Conservation (phyloP, 2,113 vertebrate species). For the Laterallus jamaicensis region DNA sequence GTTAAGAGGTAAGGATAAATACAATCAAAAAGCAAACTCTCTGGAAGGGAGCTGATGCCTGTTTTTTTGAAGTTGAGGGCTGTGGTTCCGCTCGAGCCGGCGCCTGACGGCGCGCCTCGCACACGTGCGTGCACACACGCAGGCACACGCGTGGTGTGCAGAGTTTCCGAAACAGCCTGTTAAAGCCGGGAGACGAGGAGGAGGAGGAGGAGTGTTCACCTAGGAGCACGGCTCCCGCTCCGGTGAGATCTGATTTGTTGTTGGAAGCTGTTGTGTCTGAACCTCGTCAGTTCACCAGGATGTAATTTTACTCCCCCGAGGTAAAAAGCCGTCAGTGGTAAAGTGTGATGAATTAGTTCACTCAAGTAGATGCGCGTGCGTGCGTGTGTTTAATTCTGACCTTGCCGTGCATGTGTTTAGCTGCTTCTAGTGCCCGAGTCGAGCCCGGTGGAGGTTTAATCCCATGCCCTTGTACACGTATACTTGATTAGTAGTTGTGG, state of each 20-base stretch:
- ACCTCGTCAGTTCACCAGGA: conserved; percentile 63
- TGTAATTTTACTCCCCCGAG: conserved; percentile 77
- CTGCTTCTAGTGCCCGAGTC: conserved; percentile 81
- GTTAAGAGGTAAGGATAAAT: conserved; percentile 37
- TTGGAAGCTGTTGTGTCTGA: conserved; percentile 63
- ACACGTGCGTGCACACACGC: accelerated
- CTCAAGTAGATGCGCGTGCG: conserved; percentile 64
- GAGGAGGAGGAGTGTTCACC: not conserved
- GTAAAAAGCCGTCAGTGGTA: conserved; percentile 77
- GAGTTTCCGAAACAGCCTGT: not conserved
- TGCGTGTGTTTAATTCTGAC: conserved; percentile 75
- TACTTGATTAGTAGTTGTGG: conserved; percentile 94
- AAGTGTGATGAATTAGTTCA: conserved; percentile 83
- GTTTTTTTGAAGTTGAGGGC: not conserved
- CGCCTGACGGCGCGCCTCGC: not conserved
- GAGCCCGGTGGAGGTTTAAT: conserved; percentile 89
- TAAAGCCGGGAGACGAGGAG: not conserved
- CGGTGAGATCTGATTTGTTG: conserved; percentile 40
- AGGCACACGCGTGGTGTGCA: not conserved
- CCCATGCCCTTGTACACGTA: conserved; percentile 88
- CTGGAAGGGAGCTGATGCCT: not conserved
- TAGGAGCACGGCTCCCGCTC: not conserved
- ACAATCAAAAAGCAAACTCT: conserved; percentile 17
- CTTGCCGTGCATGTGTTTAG: conserved; percentile 76
- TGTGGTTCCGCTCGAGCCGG: not conserved